These are phyloP conservation scores for Rhinoderma darwinii DNA, from an alignment of 2,113 vertebrate genomes.

Conservation along the genomic window DNA sequence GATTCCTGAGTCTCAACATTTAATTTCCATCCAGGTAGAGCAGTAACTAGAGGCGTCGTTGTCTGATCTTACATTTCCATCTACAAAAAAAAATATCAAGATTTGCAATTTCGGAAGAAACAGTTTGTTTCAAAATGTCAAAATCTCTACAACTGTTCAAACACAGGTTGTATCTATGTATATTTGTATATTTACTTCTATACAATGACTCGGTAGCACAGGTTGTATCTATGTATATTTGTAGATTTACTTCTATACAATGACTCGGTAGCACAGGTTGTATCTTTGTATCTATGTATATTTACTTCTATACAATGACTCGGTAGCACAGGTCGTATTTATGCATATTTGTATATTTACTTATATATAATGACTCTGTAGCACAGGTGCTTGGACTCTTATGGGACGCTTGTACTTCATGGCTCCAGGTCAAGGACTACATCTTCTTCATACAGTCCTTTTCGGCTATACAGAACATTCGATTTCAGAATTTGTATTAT, in stretches of 20 bases:
- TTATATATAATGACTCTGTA: neutral
- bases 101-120: neutral
- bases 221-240: too few species aligned
- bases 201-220: too few species aligned
- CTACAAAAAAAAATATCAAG: conserved; percentile 16
- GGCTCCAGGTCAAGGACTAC: too few species aligned
- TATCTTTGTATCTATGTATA: neutral
- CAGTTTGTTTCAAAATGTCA: neutral
- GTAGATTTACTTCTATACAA: neutral
- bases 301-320: too few species aligned
- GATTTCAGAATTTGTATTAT: too few species aligned
- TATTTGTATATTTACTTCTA: neutral
- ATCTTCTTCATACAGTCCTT: too few species aligned
- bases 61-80: conserved; percentile 1
- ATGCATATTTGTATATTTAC: neutral
- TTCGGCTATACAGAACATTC: too few species aligned
- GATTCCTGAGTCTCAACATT: neutral
- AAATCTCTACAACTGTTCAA: neutral
- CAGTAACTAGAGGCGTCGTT: neutral
- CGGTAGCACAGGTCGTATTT: too few species aligned
- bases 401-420: too few species aligned
- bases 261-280: too few species aligned
- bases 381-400: too few species aligned
- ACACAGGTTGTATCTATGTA: too few species aligned
- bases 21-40: conserved; percentile 13